These are phyloP conservation scores for Montifringilla adamsi DNA, from an alignment of 2,113 vertebrate genomes.

Conservation along the genomic window DNA sequence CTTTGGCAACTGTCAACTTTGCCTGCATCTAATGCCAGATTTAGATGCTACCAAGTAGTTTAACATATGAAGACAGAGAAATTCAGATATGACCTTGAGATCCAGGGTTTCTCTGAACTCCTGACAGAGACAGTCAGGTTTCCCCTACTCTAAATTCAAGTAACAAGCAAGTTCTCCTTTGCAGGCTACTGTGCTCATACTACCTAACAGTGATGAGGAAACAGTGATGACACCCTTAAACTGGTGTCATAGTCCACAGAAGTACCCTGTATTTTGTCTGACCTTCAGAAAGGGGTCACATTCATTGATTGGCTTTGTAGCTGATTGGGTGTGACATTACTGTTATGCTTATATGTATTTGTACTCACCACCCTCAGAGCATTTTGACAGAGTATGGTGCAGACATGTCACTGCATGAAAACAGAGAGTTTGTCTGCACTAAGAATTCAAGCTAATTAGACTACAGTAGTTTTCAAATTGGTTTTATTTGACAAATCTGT, in stretches of 20 bases:
- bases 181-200: neutral
- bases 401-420: neutral
- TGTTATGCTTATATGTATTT: neutral
- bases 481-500: neutral
- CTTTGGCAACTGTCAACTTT: neutral
- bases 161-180: neutral
- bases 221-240: neutral
- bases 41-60: neutral
- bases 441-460: neutral
- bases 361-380: neutral
- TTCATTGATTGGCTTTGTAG: neutral
- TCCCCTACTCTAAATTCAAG: neutral
- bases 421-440: neutral
- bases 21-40: neutral
- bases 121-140: neutral
- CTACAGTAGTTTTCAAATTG: neutral
- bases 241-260: neutral
- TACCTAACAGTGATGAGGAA: neutral
- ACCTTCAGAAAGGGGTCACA: neutral
- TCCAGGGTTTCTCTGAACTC: neutral
- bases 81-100: neutral
- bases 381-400: neutral
- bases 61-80: neutral
- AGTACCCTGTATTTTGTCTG: neutral
- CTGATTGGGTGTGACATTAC: neutral